phyloP scores from a whole-genome alignment of 2,888 invertebrate genomes.

The Cylloceria caligata region DNA sequence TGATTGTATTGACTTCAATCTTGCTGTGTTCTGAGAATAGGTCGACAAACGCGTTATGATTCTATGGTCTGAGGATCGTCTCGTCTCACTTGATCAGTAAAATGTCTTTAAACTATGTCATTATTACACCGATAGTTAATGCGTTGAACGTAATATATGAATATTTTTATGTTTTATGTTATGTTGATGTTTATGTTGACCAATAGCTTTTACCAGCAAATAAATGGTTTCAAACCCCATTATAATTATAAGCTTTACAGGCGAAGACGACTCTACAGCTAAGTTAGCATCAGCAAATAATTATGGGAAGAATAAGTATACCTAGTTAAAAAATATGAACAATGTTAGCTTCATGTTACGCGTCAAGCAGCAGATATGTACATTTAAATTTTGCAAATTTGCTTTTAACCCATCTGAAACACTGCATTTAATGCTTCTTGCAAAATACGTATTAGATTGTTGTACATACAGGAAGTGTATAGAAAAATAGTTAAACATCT shows the following conservation, averaged over 20 bases:
- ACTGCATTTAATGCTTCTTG: conserved; percentile 17
- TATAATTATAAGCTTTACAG: neutral
- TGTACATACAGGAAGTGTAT: conserved; percentile 25
- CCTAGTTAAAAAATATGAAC: neutral
- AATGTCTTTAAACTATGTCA: neutral
- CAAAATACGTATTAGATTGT: conserved; percentile 7
- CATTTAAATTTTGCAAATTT: conserved; percentile 7
- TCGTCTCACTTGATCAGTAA: conserved; percentile 8
- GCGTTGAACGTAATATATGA: neutral
- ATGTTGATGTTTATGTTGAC: too few species aligned
- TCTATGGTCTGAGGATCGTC: neutral
- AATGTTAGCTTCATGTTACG: conserved; percentile 8
- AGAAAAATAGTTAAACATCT: conserved; percentile 17
- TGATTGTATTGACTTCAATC: neutral
- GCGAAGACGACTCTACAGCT: neutral
- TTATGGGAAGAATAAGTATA: neutral
- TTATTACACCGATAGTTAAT: neutral
- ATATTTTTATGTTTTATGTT: neutral
- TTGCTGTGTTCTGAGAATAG: conserved; percentile 8
- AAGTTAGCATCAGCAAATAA: neutral
- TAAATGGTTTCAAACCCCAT: neutral
- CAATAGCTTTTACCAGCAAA: neutral
- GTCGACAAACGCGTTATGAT: neutral
- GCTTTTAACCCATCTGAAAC: conserved; percentile 1
- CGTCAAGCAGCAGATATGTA: neutral